Percentiles rank a stretch among this genome's conserved stretches.
phyloP scores from a whole-genome alignment of 2,888 invertebrate species.

The Copidosoma aretas region DNA sequence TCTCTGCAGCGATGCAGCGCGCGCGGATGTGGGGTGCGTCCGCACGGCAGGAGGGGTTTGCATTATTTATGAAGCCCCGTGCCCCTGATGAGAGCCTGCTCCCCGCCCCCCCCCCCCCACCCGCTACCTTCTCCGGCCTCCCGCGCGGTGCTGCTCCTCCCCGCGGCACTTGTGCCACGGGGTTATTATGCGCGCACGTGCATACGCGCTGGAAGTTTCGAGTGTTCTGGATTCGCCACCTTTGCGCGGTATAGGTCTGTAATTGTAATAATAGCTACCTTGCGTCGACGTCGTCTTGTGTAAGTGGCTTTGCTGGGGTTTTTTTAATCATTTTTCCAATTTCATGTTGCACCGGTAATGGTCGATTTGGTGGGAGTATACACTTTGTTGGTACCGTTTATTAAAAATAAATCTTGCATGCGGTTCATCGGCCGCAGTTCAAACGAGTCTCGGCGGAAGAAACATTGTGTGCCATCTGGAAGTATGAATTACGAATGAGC shows the following conservation, averaged over 20 bases:
- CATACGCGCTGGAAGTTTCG: neutral
- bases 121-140: neutral
- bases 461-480: no score
- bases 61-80: constrained; percentile 59
- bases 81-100: constrained; percentile 49
- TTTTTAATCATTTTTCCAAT: no score
- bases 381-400: no score
- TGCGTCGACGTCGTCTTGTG: no score
- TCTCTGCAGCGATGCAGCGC: neutral
- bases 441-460: no score
- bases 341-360: no score
- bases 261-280: no score
- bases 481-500: neutral
- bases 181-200: neutral
- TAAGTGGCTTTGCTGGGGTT: no score
- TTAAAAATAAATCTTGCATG: no score
- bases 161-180: neutral
- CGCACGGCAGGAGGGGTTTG: constrained; percentile 42
- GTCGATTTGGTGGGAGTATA: no score
- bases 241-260: neutral
- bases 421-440: no score
- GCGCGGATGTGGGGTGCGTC: constrained; percentile 14
- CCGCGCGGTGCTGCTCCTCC: no score
- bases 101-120: constrained; percentile 23
- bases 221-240: constrained; percentile 27